A percentile compares a stretch with the other conserved stretches of the same genome.
phyloP scores from a whole-genome alignment of 2,797 vertebrate species.

The Petrocephalus schoutedeni region DNA sequence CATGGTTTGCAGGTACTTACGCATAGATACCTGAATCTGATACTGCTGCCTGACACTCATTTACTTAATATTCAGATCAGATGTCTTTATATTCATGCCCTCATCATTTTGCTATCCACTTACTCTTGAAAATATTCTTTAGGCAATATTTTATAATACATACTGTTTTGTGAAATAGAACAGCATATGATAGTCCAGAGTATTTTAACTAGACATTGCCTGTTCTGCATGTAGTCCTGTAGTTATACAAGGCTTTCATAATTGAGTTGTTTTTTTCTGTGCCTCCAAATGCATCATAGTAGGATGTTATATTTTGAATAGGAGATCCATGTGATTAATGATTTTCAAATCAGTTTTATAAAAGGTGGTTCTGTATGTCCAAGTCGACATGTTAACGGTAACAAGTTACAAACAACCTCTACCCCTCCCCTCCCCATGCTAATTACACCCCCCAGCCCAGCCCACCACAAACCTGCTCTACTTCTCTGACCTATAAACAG shows the following conservation, averaged over 20 bases:
- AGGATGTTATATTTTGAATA: background rate
- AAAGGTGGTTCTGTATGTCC: background rate
- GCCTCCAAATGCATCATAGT: background rate
- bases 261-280: background rate
- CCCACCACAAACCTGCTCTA: conserved; percentile 14
- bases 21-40: background rate
- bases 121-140: background rate
- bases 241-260: background rate
- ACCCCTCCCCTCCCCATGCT: background rate
- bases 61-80: background rate
- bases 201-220: background rate
- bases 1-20: background rate
- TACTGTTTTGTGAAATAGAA: background rate
- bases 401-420: conserved; percentile 14
- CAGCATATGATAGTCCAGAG: background rate
- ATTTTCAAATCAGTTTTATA: background rate
- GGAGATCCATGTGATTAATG: background rate
- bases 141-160: too few species aligned
- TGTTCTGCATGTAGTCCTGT: background rate
- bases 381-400: background rate
- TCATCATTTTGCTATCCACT: background rate
- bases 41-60: background rate
- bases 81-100: background rate
- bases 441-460: background rate
- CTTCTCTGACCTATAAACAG: conserved; percentile 20